Percentiles rank a stretch among this genome's conserved stretches.
Evolutionary conservation across 2,888 invertebrate genomes (phyloP).

Genomic region (Zaprionus bogoriensis): DNA sequence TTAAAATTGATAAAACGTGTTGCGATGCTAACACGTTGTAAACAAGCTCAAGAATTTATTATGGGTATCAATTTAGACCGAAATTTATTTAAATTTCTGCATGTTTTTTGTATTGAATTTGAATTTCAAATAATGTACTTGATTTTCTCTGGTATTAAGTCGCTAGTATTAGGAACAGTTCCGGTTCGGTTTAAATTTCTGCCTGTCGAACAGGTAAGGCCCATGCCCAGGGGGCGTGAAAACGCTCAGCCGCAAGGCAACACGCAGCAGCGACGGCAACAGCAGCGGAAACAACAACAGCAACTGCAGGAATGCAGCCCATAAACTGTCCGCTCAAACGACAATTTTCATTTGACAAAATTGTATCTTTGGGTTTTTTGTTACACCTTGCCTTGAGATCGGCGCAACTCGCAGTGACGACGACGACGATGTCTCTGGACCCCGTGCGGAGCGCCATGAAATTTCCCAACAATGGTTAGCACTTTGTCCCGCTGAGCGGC

Average conservation of each 20-base stretch:
- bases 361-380: slow-evolving; percentile 67
- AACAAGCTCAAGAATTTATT: background rate
- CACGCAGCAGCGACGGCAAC: slow-evolving; percentile 10
- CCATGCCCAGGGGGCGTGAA: slow-evolving; percentile 53
- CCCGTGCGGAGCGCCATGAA: slow-evolving; percentile 74
- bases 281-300: background rate
- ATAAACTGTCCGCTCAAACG: slow-evolving; percentile 44
- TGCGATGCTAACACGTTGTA: background rate
- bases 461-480: slow-evolving; percentile 71
- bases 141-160: background rate
- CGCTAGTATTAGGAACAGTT: slow-evolving; percentile 14
- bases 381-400: slow-evolving; percentile 74
- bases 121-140: background rate
- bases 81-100: background rate
- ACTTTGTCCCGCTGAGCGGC: slow-evolving; percentile 70
- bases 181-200: background rate
- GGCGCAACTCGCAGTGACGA: slow-evolving; percentile 13
- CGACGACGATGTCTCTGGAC: too few relatives aligned
- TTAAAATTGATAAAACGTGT: slow-evolving; percentile 2
- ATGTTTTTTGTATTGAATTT: background rate
- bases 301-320: slow-evolving; percentile 12
- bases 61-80: background rate
- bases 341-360: slow-evolving; percentile 74
- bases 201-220: slow-evolving; percentile 22
- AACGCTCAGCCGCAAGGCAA: slow-evolving; percentile 47